phyloP scores from a whole-genome alignment of 2,888 invertebrate species.

The Sinotaia quadrata region DNA sequence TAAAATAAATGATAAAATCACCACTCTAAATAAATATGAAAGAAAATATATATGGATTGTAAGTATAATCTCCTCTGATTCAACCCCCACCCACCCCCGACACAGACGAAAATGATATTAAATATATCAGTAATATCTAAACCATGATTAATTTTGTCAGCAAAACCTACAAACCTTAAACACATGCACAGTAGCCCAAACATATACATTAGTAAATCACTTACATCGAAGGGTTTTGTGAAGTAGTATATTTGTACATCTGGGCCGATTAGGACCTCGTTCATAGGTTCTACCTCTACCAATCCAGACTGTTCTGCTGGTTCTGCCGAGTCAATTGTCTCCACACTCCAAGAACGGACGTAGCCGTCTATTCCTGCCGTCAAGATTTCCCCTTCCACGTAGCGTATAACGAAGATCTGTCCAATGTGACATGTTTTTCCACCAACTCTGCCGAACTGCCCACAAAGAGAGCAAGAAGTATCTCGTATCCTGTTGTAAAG shows the following conservation, averaged over 20 bases:
- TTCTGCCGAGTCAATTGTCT: slow-evolving; percentile 34
- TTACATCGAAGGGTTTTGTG: neutral
- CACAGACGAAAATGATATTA: neutral
- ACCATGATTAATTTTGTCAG: no score
- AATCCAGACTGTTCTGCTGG: slow-evolving; percentile 9
- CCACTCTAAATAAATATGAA: no score
- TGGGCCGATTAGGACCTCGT: slow-evolving; percentile 4
- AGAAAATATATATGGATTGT: no score
- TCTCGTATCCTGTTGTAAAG: no score
- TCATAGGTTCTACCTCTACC: slow-evolving; percentile 20
- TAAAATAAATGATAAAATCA: no score
- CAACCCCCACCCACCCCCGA: neutral
- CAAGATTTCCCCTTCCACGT: slow-evolving; percentile 35
- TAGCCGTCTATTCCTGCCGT: slow-evolving; percentile 35
- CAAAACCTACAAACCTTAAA: no score
- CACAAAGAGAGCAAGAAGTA: no score
- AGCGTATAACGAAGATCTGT: slow-evolving; percentile 27
- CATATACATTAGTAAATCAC: neutral
- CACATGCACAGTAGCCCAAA: slow-evolving; percentile 4
- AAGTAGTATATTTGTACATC: slow-evolving; percentile 4
- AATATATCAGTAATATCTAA: no score
- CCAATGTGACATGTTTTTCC: slow-evolving; percentile 37
- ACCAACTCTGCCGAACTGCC: no score
- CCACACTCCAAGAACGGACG: slow-evolving; percentile 34
- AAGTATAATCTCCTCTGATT: no score